These are phyloP conservation scores for Berghia stephanieae DNA, from an alignment of 1,140 invertebrate genomes.

Conservation along the genomic window DNA sequence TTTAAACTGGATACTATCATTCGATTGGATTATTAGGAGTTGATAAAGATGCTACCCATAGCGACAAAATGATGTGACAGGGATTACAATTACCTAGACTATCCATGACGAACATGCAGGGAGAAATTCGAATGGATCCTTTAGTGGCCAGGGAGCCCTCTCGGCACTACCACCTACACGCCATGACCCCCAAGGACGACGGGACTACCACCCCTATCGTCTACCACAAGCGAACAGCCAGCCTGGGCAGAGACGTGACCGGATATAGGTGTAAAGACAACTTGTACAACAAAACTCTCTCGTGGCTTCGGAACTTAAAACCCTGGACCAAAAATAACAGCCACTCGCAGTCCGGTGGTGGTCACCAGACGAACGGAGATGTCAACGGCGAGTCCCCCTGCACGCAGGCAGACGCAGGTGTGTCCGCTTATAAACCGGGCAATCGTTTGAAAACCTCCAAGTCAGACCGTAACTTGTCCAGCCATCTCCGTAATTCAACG, in stretches of 20 bases:
- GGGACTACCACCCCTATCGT: neutral
- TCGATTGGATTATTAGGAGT: too few species aligned
- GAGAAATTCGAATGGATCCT: neutral
- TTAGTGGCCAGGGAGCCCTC: neutral
- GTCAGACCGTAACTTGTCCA: slow-evolving; percentile 12
- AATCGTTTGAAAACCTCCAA: neutral
- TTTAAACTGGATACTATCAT: too few species aligned
- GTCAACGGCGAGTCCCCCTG: neutral
- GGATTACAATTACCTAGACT: too few species aligned
- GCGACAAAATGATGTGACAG: too few species aligned
- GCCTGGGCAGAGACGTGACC: neutral
- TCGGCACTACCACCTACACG: neutral
- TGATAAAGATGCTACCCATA: too few species aligned
- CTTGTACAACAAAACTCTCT: slow-evolving; percentile 42
- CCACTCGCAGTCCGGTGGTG: neutral
- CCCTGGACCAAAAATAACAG: slow-evolving; percentile 33
- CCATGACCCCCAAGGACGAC: neutral
- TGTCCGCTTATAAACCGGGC: neutral
- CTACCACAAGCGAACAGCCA: neutral
- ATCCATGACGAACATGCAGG: slow-evolving; percentile 12
- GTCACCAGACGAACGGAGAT: too few species aligned
- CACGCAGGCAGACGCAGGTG: neutral
- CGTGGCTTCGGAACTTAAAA: slow-evolving; percentile 41
- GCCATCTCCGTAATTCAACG: neutral
- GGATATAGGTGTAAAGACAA: slow-evolving; percentile 33